Percentiles rank a stretch among this genome's conserved stretches.
Evolutionary conservation across 2,888 invertebrate genomes (phyloP).

Genomic region (Campoplex nolae): DNA sequence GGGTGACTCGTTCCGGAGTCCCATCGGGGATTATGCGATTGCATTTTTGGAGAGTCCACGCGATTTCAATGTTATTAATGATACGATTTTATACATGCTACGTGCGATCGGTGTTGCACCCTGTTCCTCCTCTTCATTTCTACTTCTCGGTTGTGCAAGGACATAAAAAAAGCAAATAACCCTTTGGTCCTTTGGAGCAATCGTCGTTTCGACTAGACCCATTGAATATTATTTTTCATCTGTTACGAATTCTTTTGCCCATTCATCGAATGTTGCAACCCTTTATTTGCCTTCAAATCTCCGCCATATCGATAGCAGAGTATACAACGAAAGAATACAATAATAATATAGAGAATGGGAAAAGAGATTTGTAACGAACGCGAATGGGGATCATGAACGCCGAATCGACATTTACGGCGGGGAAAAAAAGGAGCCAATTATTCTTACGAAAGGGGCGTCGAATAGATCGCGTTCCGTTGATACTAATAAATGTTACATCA

Average conservation of each 20-base stretch:
- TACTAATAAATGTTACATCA: slow-evolving; percentile 12
- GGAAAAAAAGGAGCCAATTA: slow-evolving; percentile 13
- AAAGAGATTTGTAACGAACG: slow-evolving; percentile 22
- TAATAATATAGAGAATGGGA: slow-evolving; percentile 6
- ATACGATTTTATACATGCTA: slow-evolving; percentile 43
- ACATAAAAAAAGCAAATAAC: slow-evolving; percentile 30
- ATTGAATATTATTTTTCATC: slow-evolving; percentile 27
- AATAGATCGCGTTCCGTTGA: slow-evolving; percentile 11
- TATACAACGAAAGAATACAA: slow-evolving; percentile 4
- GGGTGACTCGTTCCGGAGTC: slow-evolving; percentile 43
- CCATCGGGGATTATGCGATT: slow-evolving; percentile 49
- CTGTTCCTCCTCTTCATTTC: slow-evolving; percentile 24
- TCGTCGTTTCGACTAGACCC: slow-evolving; percentile 44
- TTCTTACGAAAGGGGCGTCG: slow-evolving; percentile 19
- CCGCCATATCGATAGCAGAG: slow-evolving; percentile 23
- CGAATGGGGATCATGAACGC: slow-evolving; percentile 15
- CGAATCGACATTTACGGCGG: slow-evolving; percentile 30
- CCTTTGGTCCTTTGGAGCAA: slow-evolving; percentile 54
- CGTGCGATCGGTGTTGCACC: slow-evolving; percentile 46
- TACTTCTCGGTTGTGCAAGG: slow-evolving; percentile 41
- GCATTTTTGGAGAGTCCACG: slow-evolving; percentile 40
- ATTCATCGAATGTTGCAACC: slow-evolving; percentile 43
- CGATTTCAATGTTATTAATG: slow-evolving; percentile 51
- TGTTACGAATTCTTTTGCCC: slow-evolving; percentile 26
- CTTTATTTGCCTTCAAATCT: slow-evolving; percentile 9